These are phyloP conservation scores for Zosterops borbonicus DNA, from an alignment of 2,113 vertebrate genomes.

Conservation along the genomic window DNA sequence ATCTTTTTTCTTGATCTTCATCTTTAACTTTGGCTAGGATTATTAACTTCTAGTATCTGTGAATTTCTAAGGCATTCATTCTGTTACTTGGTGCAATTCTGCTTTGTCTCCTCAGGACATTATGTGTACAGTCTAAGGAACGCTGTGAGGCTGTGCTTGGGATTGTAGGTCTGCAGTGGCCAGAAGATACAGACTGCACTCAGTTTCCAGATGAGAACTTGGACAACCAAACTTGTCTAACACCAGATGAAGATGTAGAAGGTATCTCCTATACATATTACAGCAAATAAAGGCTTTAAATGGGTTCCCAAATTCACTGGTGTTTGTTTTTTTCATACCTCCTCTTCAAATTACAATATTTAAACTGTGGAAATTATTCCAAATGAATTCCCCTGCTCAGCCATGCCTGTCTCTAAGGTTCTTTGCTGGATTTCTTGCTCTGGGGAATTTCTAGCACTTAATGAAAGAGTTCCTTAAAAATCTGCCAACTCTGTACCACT, in stretches of 20 bases:
- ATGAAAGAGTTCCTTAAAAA: not conserved
- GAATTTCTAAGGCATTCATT: not conserved
- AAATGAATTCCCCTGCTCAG: not conserved
- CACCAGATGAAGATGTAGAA: constrained; percentile 87
- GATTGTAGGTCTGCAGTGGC: constrained; percentile 95
- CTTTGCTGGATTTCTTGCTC: not conserved
- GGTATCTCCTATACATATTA: constrained; percentile 67
- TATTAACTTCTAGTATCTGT: not conserved
- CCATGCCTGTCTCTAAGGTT: not conserved
- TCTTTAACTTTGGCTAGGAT: not conserved
- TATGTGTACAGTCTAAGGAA: constrained; percentile 88
- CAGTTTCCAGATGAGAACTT: constrained; percentile 90
- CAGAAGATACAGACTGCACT: constrained; percentile 89
- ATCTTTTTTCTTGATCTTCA: not conserved
- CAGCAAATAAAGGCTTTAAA: not conserved
- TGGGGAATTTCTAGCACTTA: not conserved
- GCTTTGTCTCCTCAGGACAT: constrained; percentile 70
- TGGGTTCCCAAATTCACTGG: not conserved
- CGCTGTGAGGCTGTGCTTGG: constrained; percentile 90
- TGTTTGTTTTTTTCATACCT: not conserved
- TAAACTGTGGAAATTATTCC: not conserved
- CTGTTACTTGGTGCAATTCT: not conserved
- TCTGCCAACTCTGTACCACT: not conserved
- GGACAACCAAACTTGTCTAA: constrained; percentile 83
- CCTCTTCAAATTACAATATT: not conserved